Base-by-base conservation (phyloP, 2,888 invertebrate genomes). In the Sinhomidia bicolor region DNA sequence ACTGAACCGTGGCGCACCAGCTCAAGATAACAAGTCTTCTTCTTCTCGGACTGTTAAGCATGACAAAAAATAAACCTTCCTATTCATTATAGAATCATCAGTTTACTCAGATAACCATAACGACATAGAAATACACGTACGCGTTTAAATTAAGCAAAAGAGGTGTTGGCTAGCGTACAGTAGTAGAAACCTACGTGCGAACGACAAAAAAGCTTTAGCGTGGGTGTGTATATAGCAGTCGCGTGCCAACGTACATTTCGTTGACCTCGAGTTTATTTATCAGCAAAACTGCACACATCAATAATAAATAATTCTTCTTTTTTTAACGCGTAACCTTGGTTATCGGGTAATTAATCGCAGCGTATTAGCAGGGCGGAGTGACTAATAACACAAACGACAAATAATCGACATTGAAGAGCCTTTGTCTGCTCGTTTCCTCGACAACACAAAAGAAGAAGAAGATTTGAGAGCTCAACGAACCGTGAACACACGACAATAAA, bases 21-120 rank as follows among this genome's bases (percentile, higher is more conserved):
- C n/a, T 47, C 47, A 3, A n/a, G 47, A n/a, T 41, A n/a, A n/a
- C n/a, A n/a, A n/a, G 3, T 17, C 71, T 36, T 68, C 36, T 79
- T 79, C 68, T 80, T 26, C 71, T 65, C 86, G 86, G 80, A 80
- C 86, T 86, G 86, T 80, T 86, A 80, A 86, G 71, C 86, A 86
- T 68, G 86, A 86, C 86, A 86, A 74, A 68, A 86, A 74, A 57
- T n/a, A n/a, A 0, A 17, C 7, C 0, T 57, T 14, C 20, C 12
- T 26, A 76, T 76, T 51, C 32, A 12, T 26, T 5, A 68, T 36
- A 68, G 41, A 3, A 36, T 17, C 32, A 17, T 36, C 14, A 29
- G n/a, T 68, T 36, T 36, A 68, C 32, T 10, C 62, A 65, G 6
- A 65, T 3, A 36, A 68, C 36, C 65, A 68, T 68, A 81, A 65